A percentile compares a stretch with the other conserved stretches of the same genome.
Conservation (phyloP, 2,113 vertebrate genomes). For the Entomyzon cyanotis region DNA sequence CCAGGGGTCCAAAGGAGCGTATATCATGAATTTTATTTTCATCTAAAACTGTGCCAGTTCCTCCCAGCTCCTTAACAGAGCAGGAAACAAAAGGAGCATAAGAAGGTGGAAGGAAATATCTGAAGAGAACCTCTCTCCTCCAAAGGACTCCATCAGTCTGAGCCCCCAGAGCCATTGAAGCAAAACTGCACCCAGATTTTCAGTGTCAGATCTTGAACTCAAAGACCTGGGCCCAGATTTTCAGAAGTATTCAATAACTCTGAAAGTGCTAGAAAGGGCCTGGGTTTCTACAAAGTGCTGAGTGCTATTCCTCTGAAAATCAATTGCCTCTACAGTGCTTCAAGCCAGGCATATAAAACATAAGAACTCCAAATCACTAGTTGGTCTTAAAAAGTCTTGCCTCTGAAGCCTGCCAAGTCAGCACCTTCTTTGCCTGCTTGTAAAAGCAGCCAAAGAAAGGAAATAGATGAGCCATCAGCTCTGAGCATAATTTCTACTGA, state of each 20-base stretch:
- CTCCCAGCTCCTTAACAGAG: not conserved
- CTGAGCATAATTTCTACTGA: slow-evolving; percentile 63
- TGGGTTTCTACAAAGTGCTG: slow-evolving; percentile 47
- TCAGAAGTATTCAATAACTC: not conserved
- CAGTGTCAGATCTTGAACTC: not conserved
- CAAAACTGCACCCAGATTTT: not conserved
- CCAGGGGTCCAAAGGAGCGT: not conserved
- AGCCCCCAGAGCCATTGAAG: not conserved
- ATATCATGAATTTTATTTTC: not conserved
- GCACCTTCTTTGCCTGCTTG: slow-evolving; percentile 61
- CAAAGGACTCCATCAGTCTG: not conserved
- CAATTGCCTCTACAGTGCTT: slow-evolving; percentile 42
- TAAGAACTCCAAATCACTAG: slow-evolving; percentile 57
- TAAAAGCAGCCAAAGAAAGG: slow-evolving; percentile 54
- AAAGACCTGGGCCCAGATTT: not conserved
- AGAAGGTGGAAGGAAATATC: not conserved
- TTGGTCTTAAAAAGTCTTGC: slow-evolving; percentile 65
- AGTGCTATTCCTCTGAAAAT: slow-evolving; percentile 52
- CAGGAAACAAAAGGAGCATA: not conserved
- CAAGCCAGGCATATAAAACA: slow-evolving; percentile 55
- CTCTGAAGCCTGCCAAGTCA: slow-evolving; percentile 55
- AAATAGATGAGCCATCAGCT: slow-evolving; percentile 64
- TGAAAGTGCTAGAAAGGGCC: slow-evolving; percentile 9
- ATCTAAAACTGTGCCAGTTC: not conserved
- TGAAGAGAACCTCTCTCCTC: not conserved